Conservation (phyloP, 2,797 vertebrate genomes). For the Pseudopleuronectes americanus region DNA sequence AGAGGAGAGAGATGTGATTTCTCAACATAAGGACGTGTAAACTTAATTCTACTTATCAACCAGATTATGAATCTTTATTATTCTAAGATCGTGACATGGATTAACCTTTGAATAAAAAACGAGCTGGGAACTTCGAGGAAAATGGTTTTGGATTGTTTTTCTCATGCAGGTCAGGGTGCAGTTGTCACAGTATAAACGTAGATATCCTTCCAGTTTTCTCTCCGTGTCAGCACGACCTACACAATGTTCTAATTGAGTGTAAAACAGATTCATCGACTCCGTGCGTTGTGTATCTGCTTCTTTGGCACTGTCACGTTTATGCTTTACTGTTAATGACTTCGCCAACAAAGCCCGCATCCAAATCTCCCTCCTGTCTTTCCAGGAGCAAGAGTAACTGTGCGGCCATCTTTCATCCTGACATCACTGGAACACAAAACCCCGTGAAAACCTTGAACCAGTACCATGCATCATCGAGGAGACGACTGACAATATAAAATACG, state of each 20-base stretch:
- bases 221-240: slow-evolving; percentile 31
- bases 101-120: slow-evolving; percentile 17
- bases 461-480: slow-evolving; percentile 18
- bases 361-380: slow-evolving; percentile 28
- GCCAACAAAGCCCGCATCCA: slow-evolving; percentile 30
- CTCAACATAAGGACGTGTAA: too few relatives aligned
- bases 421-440: slow-evolving; percentile 48
- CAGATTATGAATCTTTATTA: too few relatives aligned
- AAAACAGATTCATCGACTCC: slow-evolving; percentile 28
- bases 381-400: slow-evolving; percentile 11
- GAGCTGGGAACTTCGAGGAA: neutral
- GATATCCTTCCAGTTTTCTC: neutral
- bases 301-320: slow-evolving; percentile 38
- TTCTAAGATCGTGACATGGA: neutral
- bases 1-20: too few relatives aligned
- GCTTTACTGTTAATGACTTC: slow-evolving; percentile 35
- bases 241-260: slow-evolving; percentile 33
- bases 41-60: too few relatives aligned
- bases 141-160: neutral
- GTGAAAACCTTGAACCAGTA: slow-evolving; percentile 19
- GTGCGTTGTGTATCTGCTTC: slow-evolving; percentile 24
- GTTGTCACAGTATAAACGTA: slow-evolving; percentile 3
- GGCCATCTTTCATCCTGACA: slow-evolving; percentile 55
- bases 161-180: neutral
- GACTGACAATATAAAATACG: slow-evolving; percentile 13